phyloP scores from a whole-genome alignment of 1,140 invertebrate species.

The Pectinophora gossypiella region DNA sequence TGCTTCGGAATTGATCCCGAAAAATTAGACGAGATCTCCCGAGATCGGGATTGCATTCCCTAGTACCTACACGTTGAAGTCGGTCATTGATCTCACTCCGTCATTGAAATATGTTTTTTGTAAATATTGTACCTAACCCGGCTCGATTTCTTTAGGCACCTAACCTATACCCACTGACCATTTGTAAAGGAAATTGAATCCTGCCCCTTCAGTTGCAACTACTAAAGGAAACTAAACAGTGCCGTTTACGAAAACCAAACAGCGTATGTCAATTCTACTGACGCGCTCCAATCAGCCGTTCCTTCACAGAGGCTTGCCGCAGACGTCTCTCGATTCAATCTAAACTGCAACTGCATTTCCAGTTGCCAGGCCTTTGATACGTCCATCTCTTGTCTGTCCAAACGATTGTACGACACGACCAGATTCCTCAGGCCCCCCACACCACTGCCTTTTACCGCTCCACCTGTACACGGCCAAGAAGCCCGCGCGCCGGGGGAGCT shows the following conservation, averaged over 20 bases:
- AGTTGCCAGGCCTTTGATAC: conserved; percentile 65
- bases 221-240: not conserved
- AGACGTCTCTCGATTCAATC: conserved; percentile 66
- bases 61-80: no score
- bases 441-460: no score
- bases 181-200: not conserved
- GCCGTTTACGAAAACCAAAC: conserved; percentile 30
- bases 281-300: conserved; percentile 66
- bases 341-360: conserved; percentile 67
- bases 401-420: conserved; percentile 55
- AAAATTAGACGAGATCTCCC: no score
- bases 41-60: no score
- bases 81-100: no score
- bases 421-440: conserved; percentile 34
- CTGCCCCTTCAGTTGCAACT: not conserved
- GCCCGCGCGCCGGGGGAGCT: conserved; percentile 22
- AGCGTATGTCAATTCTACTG: conserved; percentile 42
- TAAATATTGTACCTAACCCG: no score
- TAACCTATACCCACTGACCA: not conserved
- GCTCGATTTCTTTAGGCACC: no score
- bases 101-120: no score
- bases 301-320: conserved; percentile 55
- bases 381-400: conserved; percentile 72
- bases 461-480: not conserved
- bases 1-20: no score